Evolutionary conservation across 2,113 vertebrate species (phyloP).

Genomic region (Patagioenas fasciata): DNA sequence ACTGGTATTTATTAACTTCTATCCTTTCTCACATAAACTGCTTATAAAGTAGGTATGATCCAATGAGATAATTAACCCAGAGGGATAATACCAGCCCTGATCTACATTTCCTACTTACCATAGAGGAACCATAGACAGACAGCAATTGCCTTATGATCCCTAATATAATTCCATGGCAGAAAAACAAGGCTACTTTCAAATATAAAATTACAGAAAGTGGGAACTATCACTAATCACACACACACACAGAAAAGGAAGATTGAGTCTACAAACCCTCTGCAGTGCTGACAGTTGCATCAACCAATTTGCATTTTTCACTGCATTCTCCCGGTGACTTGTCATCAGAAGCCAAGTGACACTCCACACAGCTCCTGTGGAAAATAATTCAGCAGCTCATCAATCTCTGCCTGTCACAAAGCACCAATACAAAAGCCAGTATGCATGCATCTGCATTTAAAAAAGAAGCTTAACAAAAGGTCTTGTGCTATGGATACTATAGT

Average conservation of each 20-base stretch:
- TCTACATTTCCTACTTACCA: background rate
- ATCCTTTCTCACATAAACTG: background rate
- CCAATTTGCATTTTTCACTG: conserved; percentile 81
- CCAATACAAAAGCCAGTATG: background rate
- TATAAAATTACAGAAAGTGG: background rate
- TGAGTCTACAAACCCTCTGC: conserved; percentile 75
- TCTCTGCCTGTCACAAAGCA: conserved; percentile 27
- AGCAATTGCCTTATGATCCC: background rate
- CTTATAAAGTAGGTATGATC: background rate
- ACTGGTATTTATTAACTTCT: background rate
- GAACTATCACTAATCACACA: background rate
- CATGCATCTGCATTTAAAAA: conserved; percentile 45
- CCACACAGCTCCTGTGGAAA: conserved; percentile 88
- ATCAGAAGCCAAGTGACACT: conserved; percentile 87
- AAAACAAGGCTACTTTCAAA: conserved; percentile 14
- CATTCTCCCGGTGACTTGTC: conserved; percentile 77
- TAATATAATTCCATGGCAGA: background rate
- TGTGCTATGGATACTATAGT: conserved; percentile 7
- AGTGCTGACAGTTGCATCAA: conserved; percentile 81
- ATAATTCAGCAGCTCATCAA: conserved; percentile 62
- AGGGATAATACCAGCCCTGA: background rate
- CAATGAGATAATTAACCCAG: background rate
- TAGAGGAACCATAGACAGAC: background rate
- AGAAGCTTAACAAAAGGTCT: conserved; percentile 37
- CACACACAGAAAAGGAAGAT: background rate